Conservation (phyloP, 2,113 vertebrate species). For the Dendrocopos noguchii region DNA sequence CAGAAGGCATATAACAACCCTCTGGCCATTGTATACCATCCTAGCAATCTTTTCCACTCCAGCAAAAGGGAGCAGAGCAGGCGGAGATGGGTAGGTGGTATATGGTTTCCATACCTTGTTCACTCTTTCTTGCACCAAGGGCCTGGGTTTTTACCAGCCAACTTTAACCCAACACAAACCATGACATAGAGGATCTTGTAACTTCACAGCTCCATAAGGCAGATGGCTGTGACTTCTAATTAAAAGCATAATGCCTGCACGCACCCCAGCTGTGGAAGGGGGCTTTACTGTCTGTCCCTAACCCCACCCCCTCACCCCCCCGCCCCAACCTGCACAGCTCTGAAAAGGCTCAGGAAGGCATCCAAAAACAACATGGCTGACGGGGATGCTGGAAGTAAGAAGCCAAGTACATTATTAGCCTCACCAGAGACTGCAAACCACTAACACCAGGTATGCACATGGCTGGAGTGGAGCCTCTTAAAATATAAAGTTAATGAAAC, state of each 20-base stretch:
- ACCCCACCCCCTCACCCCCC: no score
- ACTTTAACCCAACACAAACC: background rate
- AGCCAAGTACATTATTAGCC: background rate
- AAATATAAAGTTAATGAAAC: background rate
- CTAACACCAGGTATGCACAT: rapidly evolving
- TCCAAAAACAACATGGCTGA: rapidly evolving
- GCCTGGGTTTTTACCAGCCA: background rate
- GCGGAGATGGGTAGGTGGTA: rapidly evolving
- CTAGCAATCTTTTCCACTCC: background rate
- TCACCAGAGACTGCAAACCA: background rate
- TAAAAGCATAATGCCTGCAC: background rate
- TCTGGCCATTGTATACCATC: background rate
- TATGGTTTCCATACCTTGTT: background rate
- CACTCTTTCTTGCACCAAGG: background rate
- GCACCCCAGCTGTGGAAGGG: background rate
- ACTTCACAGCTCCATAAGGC: rapidly evolving
- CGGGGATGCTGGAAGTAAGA: background rate
- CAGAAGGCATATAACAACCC: background rate
- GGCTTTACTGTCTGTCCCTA: background rate
- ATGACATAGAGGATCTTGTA: background rate
- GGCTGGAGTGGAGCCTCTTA: background rate
- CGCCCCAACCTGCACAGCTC: background rate
- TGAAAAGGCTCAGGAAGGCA: rapidly evolving
- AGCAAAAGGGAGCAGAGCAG: background rate
- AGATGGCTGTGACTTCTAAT: background rate